Evolutionary conservation across 2,888 invertebrate species (phyloP), one percentile per base, ranked within the genome.

Genomic region (Diogma glabrata): DNA sequence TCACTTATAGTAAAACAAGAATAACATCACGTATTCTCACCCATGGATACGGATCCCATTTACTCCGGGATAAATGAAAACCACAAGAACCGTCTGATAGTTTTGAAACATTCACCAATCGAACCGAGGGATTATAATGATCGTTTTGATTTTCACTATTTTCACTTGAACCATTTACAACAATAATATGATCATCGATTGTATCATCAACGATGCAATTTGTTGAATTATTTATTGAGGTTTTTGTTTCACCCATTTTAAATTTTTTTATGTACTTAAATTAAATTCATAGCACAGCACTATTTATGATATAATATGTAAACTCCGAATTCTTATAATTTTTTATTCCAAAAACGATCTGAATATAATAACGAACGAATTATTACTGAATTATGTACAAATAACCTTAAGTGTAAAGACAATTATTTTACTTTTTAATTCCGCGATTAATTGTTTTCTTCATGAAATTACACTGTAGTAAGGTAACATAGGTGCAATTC

Each of bases 1-100:
- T 12, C 9, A 28, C n/a, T 28, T 28, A n/a, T n/a, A 28, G 10
- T 12, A 28, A 28, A 28, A 12, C 28, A n/a, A 12, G 28, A 28
- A 12, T 12, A 28, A 28, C 3, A 28, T 10, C 10, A 28, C 28
- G 33, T 23, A 36, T 54, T 62, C 69, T 66, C 60, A 84, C 81
- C 86, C 87, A 87, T 19, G 87, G 86, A 67, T 87, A 87, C 0
- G 86, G 86, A 67, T 87, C 87, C 85, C 85, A 87, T 53, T 84
- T 77, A 6, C 82, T 82, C 57, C 84, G 75, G 0, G 84, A 83
- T 33, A 87, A 70, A 54, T 85, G 75, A 64, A 87, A 86, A 1
- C 87, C 87, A 38, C 81, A 77, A 3, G 77, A 76, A 51, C 75
- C 75, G 0, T 74, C 71, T 49, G 76, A 74, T 40, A 77, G 75